Evolutionary conservation across 2,113 vertebrate genomes (phyloP), one percentile per base, ranked within the genome.

Genomic region (Oncorhynchus nerka): DNA sequence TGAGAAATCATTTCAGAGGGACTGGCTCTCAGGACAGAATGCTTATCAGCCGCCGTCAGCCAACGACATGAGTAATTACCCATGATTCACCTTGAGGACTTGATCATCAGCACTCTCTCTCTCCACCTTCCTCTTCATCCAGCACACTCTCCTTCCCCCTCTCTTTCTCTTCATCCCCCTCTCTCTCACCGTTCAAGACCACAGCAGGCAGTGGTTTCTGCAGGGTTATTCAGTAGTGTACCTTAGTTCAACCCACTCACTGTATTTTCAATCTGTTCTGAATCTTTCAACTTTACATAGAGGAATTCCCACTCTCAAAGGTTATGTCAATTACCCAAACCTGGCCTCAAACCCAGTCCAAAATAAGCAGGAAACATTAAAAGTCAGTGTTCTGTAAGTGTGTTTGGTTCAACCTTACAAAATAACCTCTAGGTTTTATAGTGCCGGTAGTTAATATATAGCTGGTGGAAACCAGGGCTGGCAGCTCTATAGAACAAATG

Each of bases 61-160:
- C 93, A 94, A 91, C 91, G 94, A 95, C 95, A 93, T 95, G 94
- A 97, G 95, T 97, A 97, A 98, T 97, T 97, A 96, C 93, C 93
- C 92, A 95, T 96, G 94, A 97, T 97, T 97, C 95, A 95, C 94
- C 94, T 97, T 95, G 95, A 97, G 94, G 93, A 90, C 93, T 92
- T 87, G 91, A 90, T 94, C 90, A 91, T 86, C 83, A 89, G 59
- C 65, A 64, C 81, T 84, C 16, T 72, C 45, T 71, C 26, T 55
- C 77, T 59, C 34, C 81, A 3, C 24, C 62, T 13, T 4, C 30
- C 64, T 66, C 64, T 66, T 12, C 26, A 9, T 66, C 64, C 26
- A n/a, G 8, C 30, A 5, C 30, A 32, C 30, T 32, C 12, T 24
- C 64, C 0, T 22, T 15, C 64, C 3, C 64, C 26, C 11, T 32